Evolutionary conservation across 2,888 invertebrate species (phyloP).

Genomic region (Sisyra nigra): DNA sequence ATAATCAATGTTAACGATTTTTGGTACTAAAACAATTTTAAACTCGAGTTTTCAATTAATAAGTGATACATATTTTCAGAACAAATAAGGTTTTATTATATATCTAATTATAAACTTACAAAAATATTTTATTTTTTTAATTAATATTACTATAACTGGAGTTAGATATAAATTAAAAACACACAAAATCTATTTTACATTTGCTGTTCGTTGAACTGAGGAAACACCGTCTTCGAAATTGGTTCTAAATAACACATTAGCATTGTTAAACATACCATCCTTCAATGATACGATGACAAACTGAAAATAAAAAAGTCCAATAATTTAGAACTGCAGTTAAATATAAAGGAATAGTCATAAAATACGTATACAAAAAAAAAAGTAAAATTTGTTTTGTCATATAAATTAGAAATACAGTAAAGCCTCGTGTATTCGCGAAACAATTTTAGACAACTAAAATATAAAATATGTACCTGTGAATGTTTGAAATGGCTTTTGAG

Average conservation of each 20-base stretch:
- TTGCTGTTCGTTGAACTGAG: constrained; percentile 51
- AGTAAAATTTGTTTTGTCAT: no score
- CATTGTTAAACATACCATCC: constrained; percentile 99
- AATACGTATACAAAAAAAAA: background rate
- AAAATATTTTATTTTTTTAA: no score
- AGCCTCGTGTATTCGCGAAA: background rate
- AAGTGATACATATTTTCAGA: no score
- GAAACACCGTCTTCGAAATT: constrained; percentile 93
- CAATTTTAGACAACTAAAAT: background rate
- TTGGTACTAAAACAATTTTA: no score
- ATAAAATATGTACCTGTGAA: constrained; percentile 46
- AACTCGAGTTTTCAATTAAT: no score
- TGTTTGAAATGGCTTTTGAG: constrained; percentile 75
- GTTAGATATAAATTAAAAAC: background rate
- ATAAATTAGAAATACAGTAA: background rate
- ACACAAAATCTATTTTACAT: background rate
- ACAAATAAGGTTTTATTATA: no score
- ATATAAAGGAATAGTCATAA: constrained; percentile 1
- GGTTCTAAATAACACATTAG: constrained; percentile 91
- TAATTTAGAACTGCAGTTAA: constrained; percentile 5
- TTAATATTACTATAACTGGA: no score
- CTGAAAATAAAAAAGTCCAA: constrained; percentile 43
- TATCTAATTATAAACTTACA: no score
- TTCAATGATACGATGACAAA: constrained; percentile 97
- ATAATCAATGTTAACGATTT: no score